Conservation (phyloP, 2,888 invertebrate genomes). For the Masnerella sp. region DNA sequence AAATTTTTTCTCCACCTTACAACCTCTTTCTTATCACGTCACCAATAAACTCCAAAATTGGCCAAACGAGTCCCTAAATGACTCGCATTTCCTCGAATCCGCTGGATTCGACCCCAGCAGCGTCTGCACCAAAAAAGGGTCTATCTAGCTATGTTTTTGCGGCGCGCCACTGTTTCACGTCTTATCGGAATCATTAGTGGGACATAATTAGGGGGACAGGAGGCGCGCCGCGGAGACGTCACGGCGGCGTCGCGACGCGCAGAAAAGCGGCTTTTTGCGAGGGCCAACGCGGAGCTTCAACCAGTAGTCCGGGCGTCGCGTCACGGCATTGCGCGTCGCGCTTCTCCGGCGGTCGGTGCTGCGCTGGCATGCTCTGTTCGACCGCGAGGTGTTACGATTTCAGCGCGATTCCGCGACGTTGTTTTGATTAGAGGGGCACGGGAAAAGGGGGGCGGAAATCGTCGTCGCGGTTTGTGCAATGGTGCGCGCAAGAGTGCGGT, state of each 20-base stretch:
- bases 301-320: slow-evolving; percentile 56
- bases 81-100: too few relatives aligned
- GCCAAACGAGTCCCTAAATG: too few relatives aligned
- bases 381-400: too few relatives aligned
- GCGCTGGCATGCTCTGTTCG: not conserved
- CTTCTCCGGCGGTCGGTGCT: slow-evolving; percentile 28
- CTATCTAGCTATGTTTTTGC: too few relatives aligned
- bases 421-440: not conserved
- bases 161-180: slow-evolving; percentile 38
- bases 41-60: too few relatives aligned
- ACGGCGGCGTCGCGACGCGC: slow-evolving; percentile 58
- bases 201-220: slow-evolving; percentile 47
- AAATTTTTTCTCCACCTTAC: too few relatives aligned
- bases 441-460: slow-evolving; percentile 31
- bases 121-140: too few relatives aligned
- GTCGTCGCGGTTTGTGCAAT: too few relatives aligned
- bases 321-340: slow-evolving; percentile 57
- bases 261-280: slow-evolving; percentile 59
- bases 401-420: too few relatives aligned
- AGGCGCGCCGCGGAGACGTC: slow-evolving; percentile 34
- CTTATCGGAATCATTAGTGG: slow-evolving; percentile 49
- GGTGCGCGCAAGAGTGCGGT: slow-evolving; percentile 26
- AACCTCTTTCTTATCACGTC: too few relatives aligned
- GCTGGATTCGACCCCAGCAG: too few relatives aligned
- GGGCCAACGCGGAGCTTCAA: slow-evolving; percentile 52